These are phyloP conservation scores for Geothlypis trichas DNA, from an alignment of 2,113 vertebrate genomes.

Conservation along the genomic window DNA sequence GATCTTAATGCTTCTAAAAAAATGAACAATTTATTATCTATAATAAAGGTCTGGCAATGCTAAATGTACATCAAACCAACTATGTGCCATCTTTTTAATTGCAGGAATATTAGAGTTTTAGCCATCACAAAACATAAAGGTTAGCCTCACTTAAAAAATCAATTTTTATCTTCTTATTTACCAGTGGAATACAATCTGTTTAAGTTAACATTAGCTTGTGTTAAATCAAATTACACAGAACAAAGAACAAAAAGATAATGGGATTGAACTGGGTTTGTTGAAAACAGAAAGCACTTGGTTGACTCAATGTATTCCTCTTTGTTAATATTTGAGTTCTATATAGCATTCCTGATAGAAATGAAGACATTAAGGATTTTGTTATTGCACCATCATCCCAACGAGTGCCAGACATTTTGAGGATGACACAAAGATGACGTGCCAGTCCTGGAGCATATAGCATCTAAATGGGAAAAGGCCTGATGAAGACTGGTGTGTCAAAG, in stretches of 20 bases:
- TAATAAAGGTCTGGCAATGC: not conserved
- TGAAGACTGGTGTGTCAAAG: not conserved
- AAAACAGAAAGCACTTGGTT: not conserved
- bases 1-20: not conserved
- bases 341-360: not conserved
- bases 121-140: not conserved
- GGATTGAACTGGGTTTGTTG: not conserved
- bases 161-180: not conserved
- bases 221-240: conserved; percentile 23
- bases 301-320: not conserved
- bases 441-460: not conserved
- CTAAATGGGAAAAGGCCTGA: not conserved
- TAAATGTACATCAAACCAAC: not conserved
- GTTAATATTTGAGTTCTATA: not conserved
- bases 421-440: not conserved
- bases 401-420: not conserved
- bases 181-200: not conserved
- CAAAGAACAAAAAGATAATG: not conserved
- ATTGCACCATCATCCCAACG: not conserved
- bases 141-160: not conserved
- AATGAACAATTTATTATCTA: not conserved
- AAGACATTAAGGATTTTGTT: not conserved
- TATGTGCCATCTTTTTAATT: not conserved
- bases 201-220: not conserved
- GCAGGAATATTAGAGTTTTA: not conserved